Evolutionary conservation across 2,113 vertebrate species (phyloP).

Genomic region (cattle (Bos taurus)): ARS-UCD2.0 NC_037340.1:53542001-53542500

Average conservation of each 20-base stretch:
- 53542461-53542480: too few relatives aligned
- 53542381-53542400: background rate
- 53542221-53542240: background rate
- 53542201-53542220: background rate
- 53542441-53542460: too few relatives aligned
- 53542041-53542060: too few relatives aligned
- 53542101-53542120: background rate
- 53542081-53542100: background rate
- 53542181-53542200: background rate
- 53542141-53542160: background rate
- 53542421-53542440: too few relatives aligned
- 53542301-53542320: background rate
- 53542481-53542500: too few relatives aligned
- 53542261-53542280: background rate
- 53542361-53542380: background rate
- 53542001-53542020: too few relatives aligned
- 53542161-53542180: background rate
- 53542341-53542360: background rate
- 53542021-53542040: too few relatives aligned
- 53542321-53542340: background rate
- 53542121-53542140: background rate
- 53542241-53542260: too few relatives aligned
- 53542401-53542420: background rate
- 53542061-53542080: background rate
- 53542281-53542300: background rate